phyloP scores from a whole-genome alignment of 2,888 invertebrate genomes.

The Iselma pallidipennis region DNA sequence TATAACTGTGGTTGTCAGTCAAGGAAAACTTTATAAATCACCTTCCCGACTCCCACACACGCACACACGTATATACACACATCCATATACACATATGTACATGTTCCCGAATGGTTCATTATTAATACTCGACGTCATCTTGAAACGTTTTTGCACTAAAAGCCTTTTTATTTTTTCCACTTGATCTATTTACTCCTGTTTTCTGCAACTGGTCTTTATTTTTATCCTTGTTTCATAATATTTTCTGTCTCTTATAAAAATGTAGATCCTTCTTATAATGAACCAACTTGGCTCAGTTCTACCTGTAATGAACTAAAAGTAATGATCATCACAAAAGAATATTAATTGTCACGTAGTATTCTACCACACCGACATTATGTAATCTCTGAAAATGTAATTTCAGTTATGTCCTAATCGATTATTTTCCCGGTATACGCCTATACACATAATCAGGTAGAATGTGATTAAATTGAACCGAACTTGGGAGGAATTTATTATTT shows the following conservation, averaged over 20 bases:
- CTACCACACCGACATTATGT: neutral
- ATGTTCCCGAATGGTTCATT: slow-evolving; percentile 11
- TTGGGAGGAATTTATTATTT: neutral
- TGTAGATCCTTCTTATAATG: too few relatives aligned
- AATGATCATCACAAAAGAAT: neutral
- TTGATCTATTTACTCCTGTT: neutral
- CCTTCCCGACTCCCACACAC: slow-evolving; percentile 3
- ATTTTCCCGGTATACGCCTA: too few relatives aligned
- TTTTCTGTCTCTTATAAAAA: too few relatives aligned
- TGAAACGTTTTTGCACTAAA: slow-evolving; percentile 5
- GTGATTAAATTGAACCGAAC: neutral
- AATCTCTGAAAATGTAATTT: neutral
- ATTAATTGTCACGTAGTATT: neutral
- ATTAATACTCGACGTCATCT: slow-evolving; percentile 22
- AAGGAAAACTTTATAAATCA: slow-evolving; percentile 15
- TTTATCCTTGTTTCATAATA: neutral
- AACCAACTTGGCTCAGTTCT: too few relatives aligned
- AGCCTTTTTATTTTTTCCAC: neutral
- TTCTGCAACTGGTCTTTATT: neutral
- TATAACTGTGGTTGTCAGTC: slow-evolving; percentile 12
- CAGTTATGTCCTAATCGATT: neutral
- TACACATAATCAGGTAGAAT: too few relatives aligned
- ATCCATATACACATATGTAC: slow-evolving; percentile 5
- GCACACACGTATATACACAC: too few relatives aligned
- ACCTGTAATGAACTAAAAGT: neutral